Percentiles rank a stretch among this genome's conserved stretches.
Conservation (phyloP, 23 tunicate genomes). For the Trididemnum nubilum region DNA sequence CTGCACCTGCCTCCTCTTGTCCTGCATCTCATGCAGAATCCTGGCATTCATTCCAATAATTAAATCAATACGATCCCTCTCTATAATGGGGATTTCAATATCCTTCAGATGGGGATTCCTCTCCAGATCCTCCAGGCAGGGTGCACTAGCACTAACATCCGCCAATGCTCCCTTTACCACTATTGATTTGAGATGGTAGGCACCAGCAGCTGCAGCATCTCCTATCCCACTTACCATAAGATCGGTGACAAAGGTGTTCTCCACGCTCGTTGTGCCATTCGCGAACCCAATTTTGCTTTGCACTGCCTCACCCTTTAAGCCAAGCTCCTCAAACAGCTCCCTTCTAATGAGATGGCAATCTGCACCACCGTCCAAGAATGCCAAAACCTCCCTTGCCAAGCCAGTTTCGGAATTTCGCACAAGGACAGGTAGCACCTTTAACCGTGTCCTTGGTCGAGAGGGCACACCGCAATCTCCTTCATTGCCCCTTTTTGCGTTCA, state of each 20-base stretch:
- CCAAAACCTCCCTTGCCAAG: not conserved
- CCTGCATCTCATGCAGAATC: constrained; percentile 13
- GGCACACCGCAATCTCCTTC: not conserved
- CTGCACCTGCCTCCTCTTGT: constrained; percentile 10
- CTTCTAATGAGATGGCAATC: constrained; percentile 4
- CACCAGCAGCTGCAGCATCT: not conserved
- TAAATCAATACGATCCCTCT: not conserved
- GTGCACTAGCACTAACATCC: constrained; percentile 4
- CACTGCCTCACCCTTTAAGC: not conserved
- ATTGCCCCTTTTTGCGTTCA: not conserved
- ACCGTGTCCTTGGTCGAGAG: not conserved
- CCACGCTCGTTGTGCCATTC: not conserved
- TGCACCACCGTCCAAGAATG: not conserved
- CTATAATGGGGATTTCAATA: not conserved
- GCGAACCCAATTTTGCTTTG: not conserved
- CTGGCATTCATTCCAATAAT: constrained; percentile 20
- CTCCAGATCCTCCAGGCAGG: not conserved
- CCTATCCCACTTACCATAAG: not conserved
- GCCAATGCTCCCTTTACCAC: not conserved
- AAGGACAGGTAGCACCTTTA: constrained; percentile 4
- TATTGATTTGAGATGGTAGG: not conserved
- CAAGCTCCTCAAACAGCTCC: constrained; percentile 7
- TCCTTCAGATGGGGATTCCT: not conserved
- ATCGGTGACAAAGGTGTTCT: not conserved
- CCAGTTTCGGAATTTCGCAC: not conserved